Percentiles rank a stretch among this genome's conserved stretches.
phyloP scores from a whole-genome alignment of 2,113 vertebrate species.

The Crotalus helleri region DNA sequence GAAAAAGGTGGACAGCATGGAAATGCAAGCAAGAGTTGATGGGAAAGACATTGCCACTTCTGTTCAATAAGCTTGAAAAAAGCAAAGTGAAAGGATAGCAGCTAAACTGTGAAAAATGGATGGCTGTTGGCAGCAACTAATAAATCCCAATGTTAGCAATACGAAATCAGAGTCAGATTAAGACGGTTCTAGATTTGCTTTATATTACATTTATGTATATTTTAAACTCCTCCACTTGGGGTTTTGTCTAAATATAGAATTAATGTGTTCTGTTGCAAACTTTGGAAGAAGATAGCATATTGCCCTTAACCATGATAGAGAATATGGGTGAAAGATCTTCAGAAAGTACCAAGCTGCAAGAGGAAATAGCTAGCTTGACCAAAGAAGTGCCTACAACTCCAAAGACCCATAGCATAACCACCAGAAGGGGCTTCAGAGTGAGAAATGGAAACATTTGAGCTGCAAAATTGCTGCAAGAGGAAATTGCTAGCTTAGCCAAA shows the following conservation, averaged over 20 bases:
- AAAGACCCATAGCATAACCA: too few species aligned
- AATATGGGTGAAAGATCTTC: too few species aligned
- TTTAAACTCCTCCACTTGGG: neutral
- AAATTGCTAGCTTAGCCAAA: too few species aligned
- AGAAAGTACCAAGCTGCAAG: too few species aligned
- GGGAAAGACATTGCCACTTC: neutral
- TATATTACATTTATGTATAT: neutral
- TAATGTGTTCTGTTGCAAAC: neutral
- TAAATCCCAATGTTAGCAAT: neutral
- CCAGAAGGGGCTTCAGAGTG: too few species aligned
- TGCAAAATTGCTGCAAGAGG: too few species aligned
- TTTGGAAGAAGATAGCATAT: neutral
- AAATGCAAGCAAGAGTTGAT: fast-evolving
- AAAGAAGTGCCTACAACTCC: too few species aligned
- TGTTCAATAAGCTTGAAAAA: neutral
- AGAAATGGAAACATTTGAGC: too few species aligned
- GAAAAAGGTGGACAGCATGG: neutral
- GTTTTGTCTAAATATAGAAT: neutral
- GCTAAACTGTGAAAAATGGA: too few species aligned
- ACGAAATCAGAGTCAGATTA: neutral
- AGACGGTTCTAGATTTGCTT: neutral
- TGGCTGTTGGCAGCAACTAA: neutral
- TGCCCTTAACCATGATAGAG: neutral
- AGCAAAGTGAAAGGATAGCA: neutral
- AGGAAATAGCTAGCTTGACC: too few species aligned